Evolutionary conservation across 1,140 invertebrate species (phyloP).

Genomic region (Oryzaephilus surinamensis): DNA sequence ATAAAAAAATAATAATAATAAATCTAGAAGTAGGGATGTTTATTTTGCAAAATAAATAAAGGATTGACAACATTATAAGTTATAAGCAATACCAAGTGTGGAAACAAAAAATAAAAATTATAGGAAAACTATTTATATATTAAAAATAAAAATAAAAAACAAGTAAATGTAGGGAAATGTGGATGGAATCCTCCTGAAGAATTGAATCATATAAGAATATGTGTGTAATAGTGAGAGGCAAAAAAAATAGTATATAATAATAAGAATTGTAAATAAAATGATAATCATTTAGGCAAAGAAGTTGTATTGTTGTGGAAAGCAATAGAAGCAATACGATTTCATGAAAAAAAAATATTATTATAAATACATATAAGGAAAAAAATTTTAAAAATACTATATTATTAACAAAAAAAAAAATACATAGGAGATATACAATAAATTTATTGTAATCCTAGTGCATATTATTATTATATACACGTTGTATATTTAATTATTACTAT

Average conservation of each 20-base stretch:
- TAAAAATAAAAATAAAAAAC: too few relatives aligned
- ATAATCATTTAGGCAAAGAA: constrained; percentile 28
- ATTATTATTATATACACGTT: constrained; percentile 25
- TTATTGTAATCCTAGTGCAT: constrained; percentile 30
- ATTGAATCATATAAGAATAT: too few relatives aligned
- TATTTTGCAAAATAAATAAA: too few relatives aligned
- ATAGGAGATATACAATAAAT: constrained; percentile 22
- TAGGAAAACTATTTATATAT: too few relatives aligned
- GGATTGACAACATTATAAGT: constrained; percentile 13
- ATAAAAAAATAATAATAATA: too few relatives aligned
- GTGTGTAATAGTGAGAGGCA: constrained; percentile 28
- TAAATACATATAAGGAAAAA: constrained; percentile 3
- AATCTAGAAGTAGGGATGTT: constrained; percentile 11
- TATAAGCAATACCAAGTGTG: constrained; percentile 8
- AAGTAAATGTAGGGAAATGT: too few relatives aligned
- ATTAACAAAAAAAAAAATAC: neutral
- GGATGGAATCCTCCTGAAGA: too few relatives aligned
- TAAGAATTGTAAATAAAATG: constrained; percentile 29
- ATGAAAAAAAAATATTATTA: too few relatives aligned
- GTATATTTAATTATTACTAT: constrained; percentile 14
- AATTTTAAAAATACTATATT: neutral
- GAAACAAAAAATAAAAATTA: too few relatives aligned
- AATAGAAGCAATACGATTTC: constrained; percentile 31
- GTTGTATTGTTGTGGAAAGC: constrained; percentile 25
- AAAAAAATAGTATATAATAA: too few relatives aligned